phyloP scores from a whole-genome alignment of 2,888 invertebrate species.

The Agrilus cyanescens region DNA sequence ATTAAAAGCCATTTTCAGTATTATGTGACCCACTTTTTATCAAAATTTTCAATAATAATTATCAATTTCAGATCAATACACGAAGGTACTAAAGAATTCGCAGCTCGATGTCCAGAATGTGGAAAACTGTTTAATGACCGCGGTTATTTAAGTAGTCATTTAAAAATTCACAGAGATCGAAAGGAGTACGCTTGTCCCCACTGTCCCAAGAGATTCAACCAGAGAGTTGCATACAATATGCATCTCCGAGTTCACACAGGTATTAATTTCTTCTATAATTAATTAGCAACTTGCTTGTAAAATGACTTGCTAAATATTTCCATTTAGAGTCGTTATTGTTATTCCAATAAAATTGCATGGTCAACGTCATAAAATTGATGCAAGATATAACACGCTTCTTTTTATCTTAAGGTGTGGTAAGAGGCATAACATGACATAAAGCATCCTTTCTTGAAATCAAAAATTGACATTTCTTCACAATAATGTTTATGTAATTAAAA shows the following conservation, averaged over 20 bases:
- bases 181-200: constrained; percentile 71
- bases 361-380: too few species aligned
- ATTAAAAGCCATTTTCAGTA: too few species aligned
- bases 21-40: too few species aligned
- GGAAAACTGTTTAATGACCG: constrained; percentile 76
- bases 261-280: constrained; percentile 17
- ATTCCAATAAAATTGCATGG: too few species aligned
- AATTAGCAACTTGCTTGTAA: neutral
- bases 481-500: too few species aligned
- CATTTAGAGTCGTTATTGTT: neutral
- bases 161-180: constrained; percentile 74
- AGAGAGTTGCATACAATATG: constrained; percentile 80
- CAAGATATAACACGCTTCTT: too few species aligned
- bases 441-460: too few species aligned
- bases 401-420: too few species aligned
- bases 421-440: too few species aligned
- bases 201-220: constrained; percentile 76
- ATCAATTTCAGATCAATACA: constrained; percentile 49
- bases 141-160: constrained; percentile 73
- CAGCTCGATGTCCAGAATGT: constrained; percentile 60
- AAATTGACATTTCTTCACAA: too few species aligned
- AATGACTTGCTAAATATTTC: neutral
- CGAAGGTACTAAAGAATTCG: constrained; percentile 72
- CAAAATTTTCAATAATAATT: neutral
- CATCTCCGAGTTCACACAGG: constrained; percentile 73